A percentile compares a stretch with the other conserved stretches of the same genome.
These are phyloP conservation scores for Alligator mississippiensis DNA, from an alignment of 2,113 vertebrate genomes.

Conservation along the genomic window DNA sequence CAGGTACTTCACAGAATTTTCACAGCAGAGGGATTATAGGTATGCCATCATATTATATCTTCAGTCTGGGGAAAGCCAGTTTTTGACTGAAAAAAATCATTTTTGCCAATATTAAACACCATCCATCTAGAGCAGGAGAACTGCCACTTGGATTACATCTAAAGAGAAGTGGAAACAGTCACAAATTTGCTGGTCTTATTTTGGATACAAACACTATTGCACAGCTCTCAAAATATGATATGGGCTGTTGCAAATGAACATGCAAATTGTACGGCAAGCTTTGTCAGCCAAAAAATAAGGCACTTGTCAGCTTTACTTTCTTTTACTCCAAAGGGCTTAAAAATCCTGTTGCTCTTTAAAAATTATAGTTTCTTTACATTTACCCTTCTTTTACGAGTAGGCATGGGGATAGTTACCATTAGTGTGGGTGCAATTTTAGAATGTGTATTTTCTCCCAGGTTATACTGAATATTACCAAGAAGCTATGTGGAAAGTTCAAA, in stretches of 20 bases:
- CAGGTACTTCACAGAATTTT: not conserved
- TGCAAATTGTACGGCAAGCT: not conserved
- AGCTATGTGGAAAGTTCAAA: not conserved
- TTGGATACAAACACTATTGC: not conserved
- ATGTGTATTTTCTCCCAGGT: constrained; percentile 7
- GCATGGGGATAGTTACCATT: not conserved
- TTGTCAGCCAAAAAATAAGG: not conserved
- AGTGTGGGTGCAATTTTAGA: not conserved
- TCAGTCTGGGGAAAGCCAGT: not conserved
- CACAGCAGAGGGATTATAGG: not conserved
- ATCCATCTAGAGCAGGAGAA: not conserved
- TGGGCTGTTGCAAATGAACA: not conserved
- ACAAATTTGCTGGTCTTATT: not conserved
- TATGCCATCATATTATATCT: not conserved
- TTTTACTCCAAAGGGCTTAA: not conserved
- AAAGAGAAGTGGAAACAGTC: not conserved
- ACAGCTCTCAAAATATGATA: not conserved
- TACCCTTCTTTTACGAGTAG: not conserved
- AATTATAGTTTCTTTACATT: not conserved
- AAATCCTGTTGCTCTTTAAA: not conserved
- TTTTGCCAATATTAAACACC: not conserved
- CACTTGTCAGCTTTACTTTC: not conserved
- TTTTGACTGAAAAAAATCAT: constrained; percentile 7
- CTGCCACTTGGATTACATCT: not conserved
- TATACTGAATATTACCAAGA: not conserved